Percentiles rank a stretch among this genome's conserved stretches.
Conservation (phyloP, 2,113 vertebrate genomes). For the Neomonachus schauinslandi region DNA sequence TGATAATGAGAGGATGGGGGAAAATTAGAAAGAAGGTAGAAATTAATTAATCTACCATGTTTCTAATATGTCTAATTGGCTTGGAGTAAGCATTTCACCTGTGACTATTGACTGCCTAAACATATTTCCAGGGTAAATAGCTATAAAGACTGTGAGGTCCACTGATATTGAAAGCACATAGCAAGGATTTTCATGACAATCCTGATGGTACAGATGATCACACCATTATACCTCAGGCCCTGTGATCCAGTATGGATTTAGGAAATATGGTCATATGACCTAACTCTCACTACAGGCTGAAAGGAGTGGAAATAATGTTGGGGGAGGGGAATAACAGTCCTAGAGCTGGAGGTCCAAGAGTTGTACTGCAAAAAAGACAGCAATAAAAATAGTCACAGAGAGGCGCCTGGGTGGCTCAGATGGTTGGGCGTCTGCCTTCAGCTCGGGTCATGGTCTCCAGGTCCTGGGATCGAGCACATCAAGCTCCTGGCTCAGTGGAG, state of each 20-base stretch:
- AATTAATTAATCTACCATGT: constrained; percentile 32
- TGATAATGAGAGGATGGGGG: background rate
- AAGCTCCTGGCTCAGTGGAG: no score
- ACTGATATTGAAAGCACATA: background rate
- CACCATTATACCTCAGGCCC: background rate
- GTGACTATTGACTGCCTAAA: background rate
- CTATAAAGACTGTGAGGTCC: background rate
- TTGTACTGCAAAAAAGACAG: background rate
- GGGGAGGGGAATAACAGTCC: background rate
- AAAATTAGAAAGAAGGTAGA: constrained; percentile 1
- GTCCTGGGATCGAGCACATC: no score
- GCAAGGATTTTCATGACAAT: background rate
- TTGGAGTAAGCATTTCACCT: background rate
- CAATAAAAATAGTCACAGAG: background rate
- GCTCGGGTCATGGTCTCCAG: no score
- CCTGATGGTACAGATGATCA: background rate
- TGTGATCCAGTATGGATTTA: background rate
- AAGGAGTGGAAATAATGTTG: background rate
- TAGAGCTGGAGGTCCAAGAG: background rate
- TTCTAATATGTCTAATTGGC: background rate
- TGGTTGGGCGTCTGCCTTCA: no score
- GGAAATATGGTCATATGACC: background rate
- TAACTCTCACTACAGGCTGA: background rate
- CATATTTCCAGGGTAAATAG: background rate
- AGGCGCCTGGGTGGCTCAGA: no score